phyloP scores from a whole-genome alignment of 37 sponge, comb jelly and placozoan genomes.

The Hormiphora californensis region DNA sequence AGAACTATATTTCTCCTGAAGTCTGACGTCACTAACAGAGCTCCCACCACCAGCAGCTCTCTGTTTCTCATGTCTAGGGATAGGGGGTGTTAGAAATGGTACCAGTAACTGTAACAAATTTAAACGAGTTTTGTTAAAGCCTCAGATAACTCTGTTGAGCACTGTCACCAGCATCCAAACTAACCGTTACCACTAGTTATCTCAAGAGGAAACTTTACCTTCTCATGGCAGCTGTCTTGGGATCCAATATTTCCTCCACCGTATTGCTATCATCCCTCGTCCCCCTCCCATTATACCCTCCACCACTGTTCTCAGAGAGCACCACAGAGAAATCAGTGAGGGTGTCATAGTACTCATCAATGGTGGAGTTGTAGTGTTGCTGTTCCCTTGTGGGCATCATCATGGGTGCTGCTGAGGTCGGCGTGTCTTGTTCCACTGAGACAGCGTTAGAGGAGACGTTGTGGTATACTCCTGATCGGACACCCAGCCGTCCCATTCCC shows the following conservation, averaged over 20 bases:
- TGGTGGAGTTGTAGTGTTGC: too few species aligned
- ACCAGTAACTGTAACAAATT: too few species aligned
- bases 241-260: conserved; percentile 21
- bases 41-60: neutral
- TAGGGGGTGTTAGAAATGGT: too few species aligned
- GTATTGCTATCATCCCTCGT: neutral
- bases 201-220: too few species aligned
- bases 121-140: too few species aligned
- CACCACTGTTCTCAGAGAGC: too few species aligned
- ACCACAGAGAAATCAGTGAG: neutral
- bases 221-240: conserved; percentile 15
- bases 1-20: neutral
- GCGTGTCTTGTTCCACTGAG: conserved; percentile 14
- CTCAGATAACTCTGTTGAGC: too few species aligned
- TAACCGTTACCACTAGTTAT: too few species aligned
- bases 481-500: conserved; percentile 45
- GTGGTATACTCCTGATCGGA: neutral
- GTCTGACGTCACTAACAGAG: neutral
- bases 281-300: neutral
- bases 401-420: neutral
- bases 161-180: too few species aligned
- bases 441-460: neutral
- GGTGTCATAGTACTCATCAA: conserved; percentile 40
- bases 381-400: neutral
- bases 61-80: conserved; percentile 34